Conservation (phyloP, 2,888 invertebrate genomes). For the Biston stratarius region DNA sequence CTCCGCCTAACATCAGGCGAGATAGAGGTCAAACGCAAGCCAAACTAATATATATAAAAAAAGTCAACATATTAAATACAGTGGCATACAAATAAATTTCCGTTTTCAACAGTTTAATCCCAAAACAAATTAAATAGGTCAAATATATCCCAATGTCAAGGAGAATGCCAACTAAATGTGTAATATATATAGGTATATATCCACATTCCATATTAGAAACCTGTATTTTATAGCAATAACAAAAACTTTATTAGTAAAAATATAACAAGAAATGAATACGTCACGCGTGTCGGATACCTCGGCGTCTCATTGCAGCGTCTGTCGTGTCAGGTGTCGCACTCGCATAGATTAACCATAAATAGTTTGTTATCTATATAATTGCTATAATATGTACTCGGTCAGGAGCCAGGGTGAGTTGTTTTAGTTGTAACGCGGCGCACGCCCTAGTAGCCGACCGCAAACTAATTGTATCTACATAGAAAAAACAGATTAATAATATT, state of each 20-base stretch:
- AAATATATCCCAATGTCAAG: neutral
- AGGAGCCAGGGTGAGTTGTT: constrained; percentile 22
- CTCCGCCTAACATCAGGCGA: no score
- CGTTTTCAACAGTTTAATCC: neutral
- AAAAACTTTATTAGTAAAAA: constrained; percentile 9
- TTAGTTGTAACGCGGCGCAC: neutral
- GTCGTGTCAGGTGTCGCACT: neutral
- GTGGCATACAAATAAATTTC: no score
- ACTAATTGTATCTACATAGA: no score
- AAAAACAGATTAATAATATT: no score
- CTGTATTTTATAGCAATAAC: constrained; percentile 17
- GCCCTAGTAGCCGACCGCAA: no score
- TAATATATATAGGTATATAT: neutral
- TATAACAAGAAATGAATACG: neutral
- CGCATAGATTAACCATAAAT: neutral
- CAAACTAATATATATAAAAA: no score
- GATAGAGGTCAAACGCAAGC: no score
- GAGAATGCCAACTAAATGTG: neutral
- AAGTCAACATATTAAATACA: no score
- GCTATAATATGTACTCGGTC: constrained; percentile 18
- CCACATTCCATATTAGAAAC: constrained; percentile 12
- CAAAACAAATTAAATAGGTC: neutral
- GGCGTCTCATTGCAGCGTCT: constrained; percentile 13
- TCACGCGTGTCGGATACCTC: neutral
- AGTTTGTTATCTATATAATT: neutral